Base-by-base conservation (phyloP, 2,797 vertebrate genomes). In the Sylvia borin region DNA sequence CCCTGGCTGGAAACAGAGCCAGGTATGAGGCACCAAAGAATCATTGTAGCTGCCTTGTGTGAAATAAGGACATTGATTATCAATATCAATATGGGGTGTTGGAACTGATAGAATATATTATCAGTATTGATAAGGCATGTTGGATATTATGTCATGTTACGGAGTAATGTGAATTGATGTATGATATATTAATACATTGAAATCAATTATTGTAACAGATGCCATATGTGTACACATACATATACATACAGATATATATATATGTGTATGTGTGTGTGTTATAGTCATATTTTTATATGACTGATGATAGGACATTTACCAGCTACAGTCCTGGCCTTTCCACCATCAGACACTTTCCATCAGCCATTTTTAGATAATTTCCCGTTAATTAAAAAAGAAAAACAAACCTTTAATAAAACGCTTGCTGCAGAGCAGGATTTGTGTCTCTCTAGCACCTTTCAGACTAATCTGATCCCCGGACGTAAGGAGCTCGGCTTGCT, bases 401-500 rank as follows among this genome's bases (percentile, higher is more conserved):
- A 82, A 62, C 17, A 65, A 38, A 79, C 55, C 82, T 42, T 32
- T 9, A 50, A 50, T 92, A 54, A 80, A 95, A 67, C 0, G 1
- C 83, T 74, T 77, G 20, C 42, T 58, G 61, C 71, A 73, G 93
- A 87, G 74, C 86, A 89, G 93, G 86, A 94, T 95, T 96, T 96
- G 27, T 79, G 71, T 95, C 88, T 94, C 95, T 76, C 51, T 85
- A 85, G 81, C 94, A 97, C 92, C 91, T 97, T 95, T 94, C 94
- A 96, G 93, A 96, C 93, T 96, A 97, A 97, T 94, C 95, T 67
- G 51, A 95, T 96, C 91, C 88, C 86, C 2, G 70, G 92, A 21
- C 73, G 8, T 93, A 95, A 97, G 81, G 95, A 96, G 93, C 94
- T 96, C 75, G 34, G 70, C 93, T 90, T 12, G 55, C 91, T 24